Evolutionary conservation across 1,140 invertebrate species (phyloP).

Genomic region (Chironomus striatipennis): DNA sequence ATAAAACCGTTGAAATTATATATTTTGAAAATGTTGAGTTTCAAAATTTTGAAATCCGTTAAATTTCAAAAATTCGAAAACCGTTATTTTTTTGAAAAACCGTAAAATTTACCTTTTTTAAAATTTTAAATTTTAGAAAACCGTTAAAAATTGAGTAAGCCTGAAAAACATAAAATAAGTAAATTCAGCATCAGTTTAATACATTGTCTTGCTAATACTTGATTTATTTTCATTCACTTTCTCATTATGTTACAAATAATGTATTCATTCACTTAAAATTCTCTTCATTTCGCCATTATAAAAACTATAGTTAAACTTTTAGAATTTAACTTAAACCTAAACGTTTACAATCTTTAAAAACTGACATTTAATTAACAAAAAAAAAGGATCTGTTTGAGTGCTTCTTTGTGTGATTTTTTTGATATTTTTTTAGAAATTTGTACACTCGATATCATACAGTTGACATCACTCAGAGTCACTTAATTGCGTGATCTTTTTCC

Average conservation of each 20-base stretch:
- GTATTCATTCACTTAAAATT: background rate
- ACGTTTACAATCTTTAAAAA: constrained; percentile 7
- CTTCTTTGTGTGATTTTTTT: background rate
- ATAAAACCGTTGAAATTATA: too few relatives aligned
- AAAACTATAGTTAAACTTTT: background rate
- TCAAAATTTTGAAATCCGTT: too few relatives aligned
- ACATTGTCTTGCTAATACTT: too few relatives aligned
- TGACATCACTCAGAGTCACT: constrained; percentile 39
- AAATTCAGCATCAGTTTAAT: too few relatives aligned
- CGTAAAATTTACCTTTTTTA: too few relatives aligned
- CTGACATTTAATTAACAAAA: background rate
- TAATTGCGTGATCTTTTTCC: constrained; percentile 33
- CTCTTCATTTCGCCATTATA: background rate
- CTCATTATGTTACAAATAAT: background rate
- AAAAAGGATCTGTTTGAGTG: background rate
- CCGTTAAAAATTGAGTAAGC: too few relatives aligned
- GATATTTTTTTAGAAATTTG: background rate
- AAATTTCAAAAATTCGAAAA: too few relatives aligned
- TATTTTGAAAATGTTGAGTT: too few relatives aligned
- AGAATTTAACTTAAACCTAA: background rate
- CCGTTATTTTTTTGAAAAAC: too few relatives aligned
- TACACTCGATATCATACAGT: background rate
- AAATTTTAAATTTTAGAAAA: too few relatives aligned
- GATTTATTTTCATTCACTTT: background rate
- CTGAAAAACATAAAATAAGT: too few relatives aligned